Evolutionary conservation across 2,797 vertebrate genomes (phyloP), one percentile per base, ranked within the genome.

Genomic region (Okamejei kenojei): DNA sequence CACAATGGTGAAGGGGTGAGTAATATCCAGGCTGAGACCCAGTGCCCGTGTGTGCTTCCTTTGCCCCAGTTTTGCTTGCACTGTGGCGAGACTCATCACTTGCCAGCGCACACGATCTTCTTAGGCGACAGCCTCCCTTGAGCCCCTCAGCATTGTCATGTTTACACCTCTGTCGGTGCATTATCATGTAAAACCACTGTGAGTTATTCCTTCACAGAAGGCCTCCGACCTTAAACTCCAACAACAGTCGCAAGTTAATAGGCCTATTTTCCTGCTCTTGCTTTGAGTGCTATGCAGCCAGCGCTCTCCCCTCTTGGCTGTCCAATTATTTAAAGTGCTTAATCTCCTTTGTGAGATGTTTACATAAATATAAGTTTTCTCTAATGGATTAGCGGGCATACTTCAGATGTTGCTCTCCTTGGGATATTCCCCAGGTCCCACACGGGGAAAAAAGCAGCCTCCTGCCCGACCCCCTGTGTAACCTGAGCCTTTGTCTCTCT

Each of bases 261-360:
- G 68, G 10, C 68, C 73, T 7, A 45, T 23, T 92, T 54, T n/a
- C n/a, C 90, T 74, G 68, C 29, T 88, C 84, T 88, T 35, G 32
- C n/a, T 88, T 63, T 19, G n/a, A 68, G 29, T 68, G 17, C 61
- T 19, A 54, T 88, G 61, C 29, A 88, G 45, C 38, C 13, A 54
- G 90, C 15, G 15, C 8, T 8, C 29, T 74, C 74, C 54, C 65
- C 90, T 91, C 68, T 92, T 92, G 68, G 90, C 71, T n/a, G 15
- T 92, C 90, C 90, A 92, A 92, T 92, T 92, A 92, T 92, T 76
- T 92, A 76, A 92, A 92, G 90, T 92, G 65, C 71, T 92, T 92
- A 92, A 92, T 92, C 90, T 92, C 90, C 71, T 92, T 92, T 92
- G 90, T 54, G 68, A 76, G 90, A 71, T 76, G 71, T 92, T 76